Conservation (phyloP, 2,888 invertebrate genomes). For the Hylaea fasciaria region DNA sequence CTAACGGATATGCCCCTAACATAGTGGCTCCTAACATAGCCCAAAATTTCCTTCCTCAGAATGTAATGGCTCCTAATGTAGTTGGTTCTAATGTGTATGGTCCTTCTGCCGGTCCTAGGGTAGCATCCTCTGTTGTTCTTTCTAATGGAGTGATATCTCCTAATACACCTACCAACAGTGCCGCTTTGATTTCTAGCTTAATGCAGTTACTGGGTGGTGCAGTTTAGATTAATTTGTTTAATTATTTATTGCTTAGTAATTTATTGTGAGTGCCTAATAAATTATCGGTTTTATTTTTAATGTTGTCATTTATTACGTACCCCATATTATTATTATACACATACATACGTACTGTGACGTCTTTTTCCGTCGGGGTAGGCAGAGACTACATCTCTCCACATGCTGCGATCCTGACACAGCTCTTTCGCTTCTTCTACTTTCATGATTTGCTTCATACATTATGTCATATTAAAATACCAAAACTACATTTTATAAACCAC, state of each 20-base stretch:
- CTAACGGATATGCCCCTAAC: slow-evolving; percentile 36
- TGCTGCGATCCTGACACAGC: no score
- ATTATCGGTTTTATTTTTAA: slow-evolving; percentile 8
- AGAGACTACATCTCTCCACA: no score
- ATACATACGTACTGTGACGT: no score
- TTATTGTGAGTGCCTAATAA: slow-evolving; percentile 1
- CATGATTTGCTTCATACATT: no score
- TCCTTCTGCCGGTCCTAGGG: slow-evolving; percentile 28
- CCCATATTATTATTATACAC: no score
- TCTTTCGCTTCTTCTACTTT: no score
- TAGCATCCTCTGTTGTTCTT: slow-evolving; percentile 26
- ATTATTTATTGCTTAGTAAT: slow-evolving; percentile 3
- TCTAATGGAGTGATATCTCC: slow-evolving; percentile 19
- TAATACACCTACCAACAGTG: slow-evolving; percentile 28
- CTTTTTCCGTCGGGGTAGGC: no score
- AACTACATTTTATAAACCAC: background rate
- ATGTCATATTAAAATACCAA: background rate
- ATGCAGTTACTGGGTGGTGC: slow-evolving; percentile 30
- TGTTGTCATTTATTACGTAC: background rate
- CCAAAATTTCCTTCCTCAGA: slow-evolving; percentile 20
- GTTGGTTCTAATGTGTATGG: slow-evolving; percentile 21
- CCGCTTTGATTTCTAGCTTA: slow-evolving; percentile 25
- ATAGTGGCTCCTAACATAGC: slow-evolving; percentile 23
- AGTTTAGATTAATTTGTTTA: slow-evolving; percentile 14
- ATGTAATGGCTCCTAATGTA: slow-evolving; percentile 27